Base-by-base conservation (phyloP, 2,113 vertebrate species). In the Guaruba guarouba region DNA sequence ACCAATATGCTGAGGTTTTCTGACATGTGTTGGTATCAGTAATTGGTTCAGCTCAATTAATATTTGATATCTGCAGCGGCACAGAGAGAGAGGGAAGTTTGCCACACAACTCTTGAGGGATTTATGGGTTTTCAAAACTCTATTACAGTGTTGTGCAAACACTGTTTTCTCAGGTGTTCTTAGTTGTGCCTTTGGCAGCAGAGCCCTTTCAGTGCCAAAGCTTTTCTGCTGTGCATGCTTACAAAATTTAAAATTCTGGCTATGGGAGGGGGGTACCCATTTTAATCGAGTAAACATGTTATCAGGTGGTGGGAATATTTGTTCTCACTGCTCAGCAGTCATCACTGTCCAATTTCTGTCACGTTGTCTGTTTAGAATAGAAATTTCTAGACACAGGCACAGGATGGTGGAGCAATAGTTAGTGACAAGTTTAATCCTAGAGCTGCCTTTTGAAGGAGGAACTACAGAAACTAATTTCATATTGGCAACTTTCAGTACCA, bases 51-150 rank as follows among this genome's bases (percentile, higher is more conserved):
- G 25, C 43, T 80, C 70, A 59, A 92, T 96, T 86, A 67, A 91
- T 52, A 41, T 84, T 96, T 81, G 61, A 91, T 90, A 68, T 70
- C 51, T 89, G 63, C 59, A 28, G 55, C 23, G 61, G 79, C 49
- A 71, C 41, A 66, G 63, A 55, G 75, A 77, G 77, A 86, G 80
- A 64, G 68, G 71, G 43, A 95, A 63, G 55, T 64, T 94, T 82
- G 78, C 82, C 27, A 46, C 78, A 27, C 37, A 59, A 1, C 17
- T 68, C 82, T 64, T 19, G 28, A 37, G 67, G 80, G 93, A 91
- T 55, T 64, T 17, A 3, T 55, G 43, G 33, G 22, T 74, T 96
- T 96, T 96, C 92, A 91, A 84, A 96, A 76, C 87, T 88, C 63
- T 39, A 19, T 91, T 86, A 76, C 25, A 89, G 54, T 7, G 0